Percentiles rank a stretch among this genome's conserved stretches.
phyloP scores from a whole-genome alignment of 64 coral and sea anemone genomes.

The Montipora cactus region DNA sequence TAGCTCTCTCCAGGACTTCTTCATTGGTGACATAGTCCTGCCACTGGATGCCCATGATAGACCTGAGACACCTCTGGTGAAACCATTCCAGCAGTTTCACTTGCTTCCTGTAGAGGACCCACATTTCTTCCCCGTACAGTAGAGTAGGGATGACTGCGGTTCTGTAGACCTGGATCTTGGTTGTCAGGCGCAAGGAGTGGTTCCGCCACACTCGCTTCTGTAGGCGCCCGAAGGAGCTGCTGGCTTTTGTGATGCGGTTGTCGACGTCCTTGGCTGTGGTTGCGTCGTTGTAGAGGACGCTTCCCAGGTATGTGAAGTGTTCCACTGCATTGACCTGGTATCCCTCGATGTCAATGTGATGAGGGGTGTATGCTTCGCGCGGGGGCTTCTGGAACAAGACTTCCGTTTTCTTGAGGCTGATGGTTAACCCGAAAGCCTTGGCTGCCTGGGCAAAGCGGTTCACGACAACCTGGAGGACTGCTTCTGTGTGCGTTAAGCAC shows the following conservation, averaged over 20 bases:
- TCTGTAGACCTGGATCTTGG: too few species aligned
- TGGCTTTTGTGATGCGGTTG: conserved; percentile 12
- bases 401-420: too few species aligned
- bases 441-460: too few species aligned
- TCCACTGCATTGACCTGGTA: background rate
- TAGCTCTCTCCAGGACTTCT: conserved; percentile 17
- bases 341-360: too few species aligned
- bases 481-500: too few species aligned
- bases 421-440: too few species aligned
- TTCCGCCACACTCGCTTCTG: background rate
- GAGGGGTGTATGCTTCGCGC: too few species aligned
- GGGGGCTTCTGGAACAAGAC: too few species aligned
- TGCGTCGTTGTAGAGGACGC: background rate
- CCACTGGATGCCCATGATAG: conserved; percentile 41
- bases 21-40: conserved; percentile 25
- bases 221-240: conserved; percentile 2
- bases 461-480: too few species aligned
- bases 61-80: conserved; percentile 24
- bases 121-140: background rate
- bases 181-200: background rate
- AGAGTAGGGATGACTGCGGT: background rate
- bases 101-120: background rate
- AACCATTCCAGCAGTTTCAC: conserved; percentile 9
- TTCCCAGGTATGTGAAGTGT: background rate
- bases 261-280: conserved; percentile 5